These are phyloP conservation scores for Drosophila kurseongensis DNA, from an alignment of 1,140 invertebrate species.

Conservation along the genomic window DNA sequence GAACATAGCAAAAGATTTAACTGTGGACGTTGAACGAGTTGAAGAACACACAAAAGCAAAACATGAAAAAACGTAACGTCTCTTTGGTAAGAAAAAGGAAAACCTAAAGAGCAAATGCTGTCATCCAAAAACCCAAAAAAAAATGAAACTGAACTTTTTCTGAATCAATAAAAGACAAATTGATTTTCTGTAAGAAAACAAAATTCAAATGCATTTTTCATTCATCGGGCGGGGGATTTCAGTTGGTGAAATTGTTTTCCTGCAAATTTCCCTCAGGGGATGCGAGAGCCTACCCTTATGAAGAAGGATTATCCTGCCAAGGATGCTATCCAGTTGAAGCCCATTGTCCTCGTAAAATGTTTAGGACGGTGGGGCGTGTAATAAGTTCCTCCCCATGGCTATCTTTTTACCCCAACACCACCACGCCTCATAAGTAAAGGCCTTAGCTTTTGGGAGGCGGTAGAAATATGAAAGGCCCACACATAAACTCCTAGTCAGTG, in stretches of 20 bases:
- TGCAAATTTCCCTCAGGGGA: background rate
- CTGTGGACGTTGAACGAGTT: conserved; percentile 38
- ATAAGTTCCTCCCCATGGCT: conserved; percentile 20
- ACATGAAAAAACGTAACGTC: conserved; percentile 54
- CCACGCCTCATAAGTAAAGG: conserved; percentile 28
- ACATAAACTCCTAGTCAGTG: conserved; percentile 25
- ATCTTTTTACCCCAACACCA: background rate
- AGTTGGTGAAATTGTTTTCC: background rate
- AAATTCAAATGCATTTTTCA: conserved; percentile 44
- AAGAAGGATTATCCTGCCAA: conserved; percentile 3
- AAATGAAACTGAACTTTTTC: conserved; percentile 81
- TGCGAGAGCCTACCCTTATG: background rate
- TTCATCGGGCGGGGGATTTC: background rate
- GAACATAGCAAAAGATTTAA: conserved; percentile 74
- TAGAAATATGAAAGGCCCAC: conserved; percentile 26
- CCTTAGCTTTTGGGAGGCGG: conserved; percentile 1
- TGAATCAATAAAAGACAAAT: conserved; percentile 84
- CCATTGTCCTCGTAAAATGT: conserved; percentile 11
- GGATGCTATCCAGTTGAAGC: background rate
- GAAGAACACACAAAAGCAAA: conserved; percentile 43
- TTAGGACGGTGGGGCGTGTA: conserved; percentile 4
- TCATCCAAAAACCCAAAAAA: conserved; percentile 72
- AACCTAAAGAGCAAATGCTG: conserved; percentile 72
- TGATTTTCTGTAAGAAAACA: conserved; percentile 84
- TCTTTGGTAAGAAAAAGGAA: conserved; percentile 62